Conservation (phyloP, 2,888 invertebrate species). For the Deroplatys truncata region DNA sequence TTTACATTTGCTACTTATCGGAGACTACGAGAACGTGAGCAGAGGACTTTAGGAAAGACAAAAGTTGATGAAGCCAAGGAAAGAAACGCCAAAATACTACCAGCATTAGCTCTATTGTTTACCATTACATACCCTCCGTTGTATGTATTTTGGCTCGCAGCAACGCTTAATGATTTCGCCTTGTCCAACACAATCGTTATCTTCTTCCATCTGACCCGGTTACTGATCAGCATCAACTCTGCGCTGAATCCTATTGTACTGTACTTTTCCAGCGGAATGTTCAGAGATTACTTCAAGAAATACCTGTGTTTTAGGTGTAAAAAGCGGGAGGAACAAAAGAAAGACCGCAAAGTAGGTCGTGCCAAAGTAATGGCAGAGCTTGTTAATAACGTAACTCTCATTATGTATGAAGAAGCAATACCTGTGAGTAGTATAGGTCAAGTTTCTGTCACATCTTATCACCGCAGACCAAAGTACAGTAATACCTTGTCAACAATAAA, state of each 20-base stretch:
- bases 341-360: no score
- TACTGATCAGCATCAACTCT: neutral
- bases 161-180: neutral
- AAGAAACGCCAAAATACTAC: neutral
- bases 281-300: neutral
- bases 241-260: neutral
- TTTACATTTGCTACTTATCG: neutral
- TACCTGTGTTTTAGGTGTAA: neutral
- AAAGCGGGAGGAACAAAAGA: neutral
- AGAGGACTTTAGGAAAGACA: no score
- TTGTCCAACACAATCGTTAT: neutral
- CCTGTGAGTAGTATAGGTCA: no score
- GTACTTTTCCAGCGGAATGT: neutral
- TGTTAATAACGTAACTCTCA: neutral
- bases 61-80: neutral
- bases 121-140: neutral
- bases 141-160: neutral
- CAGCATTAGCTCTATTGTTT: neutral
- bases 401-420: no score
- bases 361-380: no score
- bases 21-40: no score
- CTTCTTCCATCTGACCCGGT: neutral
- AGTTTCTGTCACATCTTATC: no score
- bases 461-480: no score
- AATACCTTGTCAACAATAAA: no score